Evolutionary conservation across 2,888 invertebrate species (phyloP).

Genomic region (Lycia hirtaria): DNA sequence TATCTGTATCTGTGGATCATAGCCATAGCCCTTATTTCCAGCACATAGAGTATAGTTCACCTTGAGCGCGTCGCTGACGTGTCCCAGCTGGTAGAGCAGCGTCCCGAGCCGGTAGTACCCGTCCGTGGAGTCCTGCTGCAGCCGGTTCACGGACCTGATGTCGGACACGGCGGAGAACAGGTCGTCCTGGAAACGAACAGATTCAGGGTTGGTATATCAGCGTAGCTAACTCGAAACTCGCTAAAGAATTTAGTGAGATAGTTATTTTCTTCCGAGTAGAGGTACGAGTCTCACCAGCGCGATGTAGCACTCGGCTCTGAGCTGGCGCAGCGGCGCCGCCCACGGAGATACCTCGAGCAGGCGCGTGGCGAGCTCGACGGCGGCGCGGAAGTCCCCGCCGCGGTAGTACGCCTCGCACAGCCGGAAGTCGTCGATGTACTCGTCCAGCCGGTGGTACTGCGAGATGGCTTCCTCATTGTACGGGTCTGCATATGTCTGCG

Average conservation of each 20-base stretch:
- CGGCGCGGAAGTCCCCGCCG: slow-evolving; percentile 82
- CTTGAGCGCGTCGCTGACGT: slow-evolving; percentile 95
- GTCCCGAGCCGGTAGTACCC: slow-evolving; percentile 93
- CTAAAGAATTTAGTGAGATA: no score
- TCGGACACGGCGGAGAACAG: slow-evolving; percentile 95
- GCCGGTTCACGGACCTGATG: slow-evolving; percentile 94
- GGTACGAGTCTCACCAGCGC: slow-evolving; percentile 72
- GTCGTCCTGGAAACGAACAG: slow-evolving; percentile 85
- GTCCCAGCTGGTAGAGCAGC: slow-evolving; percentile 95
- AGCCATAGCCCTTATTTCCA: neutral
- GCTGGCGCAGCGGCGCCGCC: slow-evolving; percentile 92
- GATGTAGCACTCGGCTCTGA: slow-evolving; percentile 94
- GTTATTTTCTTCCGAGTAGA: no score
- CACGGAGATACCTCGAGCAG: slow-evolving; percentile 96
- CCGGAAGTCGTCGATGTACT: slow-evolving; percentile 87
- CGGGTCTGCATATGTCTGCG: slow-evolving; percentile 86
- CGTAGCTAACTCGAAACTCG: neutral
- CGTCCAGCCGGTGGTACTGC: slow-evolving; percentile 88
- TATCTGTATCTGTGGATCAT: no score
- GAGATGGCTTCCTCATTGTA: slow-evolving; percentile 91
- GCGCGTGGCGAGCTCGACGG: slow-evolving; percentile 83
- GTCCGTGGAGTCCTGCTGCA: slow-evolving; percentile 96
- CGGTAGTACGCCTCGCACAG: slow-evolving; percentile 82
- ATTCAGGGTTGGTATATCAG: neutral
- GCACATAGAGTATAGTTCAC: slow-evolving; percentile 56